Base-by-base conservation (phyloP, 1,140 invertebrate genomes). In the Forficula auricularia region DNA sequence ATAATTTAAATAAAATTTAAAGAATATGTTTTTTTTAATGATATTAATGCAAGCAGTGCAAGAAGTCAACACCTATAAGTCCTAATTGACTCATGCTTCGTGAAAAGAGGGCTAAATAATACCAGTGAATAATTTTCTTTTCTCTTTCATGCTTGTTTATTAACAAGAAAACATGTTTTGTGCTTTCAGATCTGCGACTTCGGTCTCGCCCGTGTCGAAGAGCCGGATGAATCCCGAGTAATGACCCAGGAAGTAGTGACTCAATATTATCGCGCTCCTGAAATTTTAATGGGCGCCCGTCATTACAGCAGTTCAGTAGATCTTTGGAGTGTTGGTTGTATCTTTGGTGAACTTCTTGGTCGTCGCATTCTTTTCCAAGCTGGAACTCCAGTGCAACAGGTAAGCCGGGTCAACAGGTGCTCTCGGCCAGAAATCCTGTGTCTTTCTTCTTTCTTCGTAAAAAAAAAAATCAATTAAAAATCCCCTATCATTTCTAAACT, bases 201-300 rank as follows among this genome's bases (percentile, higher is more conserved):
- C 63, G 91, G 92, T 2, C 64, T 96, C 54, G 90, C 94, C 4
- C 65, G 88, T 46, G 90, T 98, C 34, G 86, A 94, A 63, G 90
- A 96, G 57, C 83, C 86, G 0, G 91, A 98, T 55, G 72, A 78
- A 54, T 78, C 72, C 49, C 82, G 84, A 62, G 80, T 89, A 57
- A 98, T 99, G 92, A 98, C 95, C 20, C 94, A 98, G 66, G 95
- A 98, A 70, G 88, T 95, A 38, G 89, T 95, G 39, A 94, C 92
- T 40, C 94, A 98, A 65, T 98, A 98, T 70, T 99, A 98, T 64
- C 74, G 95, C 45, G 94, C 95, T 3, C 95, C 95, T 12, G 95
- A 99, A 70, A 84, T 99, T 51, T 68, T 99, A 16, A 92, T 98
- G 78, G 96, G 95, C 19, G 92, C 95, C 3, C 79, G 87, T 51